Evolutionary conservation across 2,113 vertebrate genomes (phyloP), one percentile per base, ranked within the genome.

Genomic region (Nicator chloris): DNA sequence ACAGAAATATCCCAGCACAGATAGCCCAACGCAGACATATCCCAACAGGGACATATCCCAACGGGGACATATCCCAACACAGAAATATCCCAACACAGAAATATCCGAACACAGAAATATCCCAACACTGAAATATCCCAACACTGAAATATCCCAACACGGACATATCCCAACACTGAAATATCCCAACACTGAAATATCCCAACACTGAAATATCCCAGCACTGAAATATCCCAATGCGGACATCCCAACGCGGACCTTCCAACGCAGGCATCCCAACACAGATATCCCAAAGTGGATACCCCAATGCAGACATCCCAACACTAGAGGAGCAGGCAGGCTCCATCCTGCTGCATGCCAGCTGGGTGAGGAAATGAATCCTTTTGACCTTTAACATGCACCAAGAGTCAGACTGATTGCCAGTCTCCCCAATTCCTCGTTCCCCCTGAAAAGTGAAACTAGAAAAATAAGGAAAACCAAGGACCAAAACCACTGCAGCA

Each of bases 271-370:
- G 2, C 7, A 57, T 7, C 56, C 33, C 56, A 35, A 33, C 19
- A 8, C 9, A 30, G 31, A 10, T 0, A 21, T 9, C 28, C 56
- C 73, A 39, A 15, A 14, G 14, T 42, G 40, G 42, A 11, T 0
- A 20, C 9, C 28, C 56, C 73, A 39, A 15, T 0, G 1, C 9
- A 22, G 22, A 3, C 6, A 50, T 6, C n/a, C 68, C 9, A 17
- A 6, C 15, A 26, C 2, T 1, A 9, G 4, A 60, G 71, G 35
- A 76, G 26, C 39, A 44, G 53, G 42, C 17, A 79, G 68, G 40
- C 40, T 78, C 71, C n/a, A 23, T 51, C 53, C 79, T 40, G 44
- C 68, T 75, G 30, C 56, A 50, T 7, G 13, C 24, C 61, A 85
- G 42, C 56, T 24, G 49, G 11, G 33, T 20, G 27, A 89, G 39